Base-by-base conservation (phyloP, 2,888 invertebrate species). In the Apotomis turbidana region DNA sequence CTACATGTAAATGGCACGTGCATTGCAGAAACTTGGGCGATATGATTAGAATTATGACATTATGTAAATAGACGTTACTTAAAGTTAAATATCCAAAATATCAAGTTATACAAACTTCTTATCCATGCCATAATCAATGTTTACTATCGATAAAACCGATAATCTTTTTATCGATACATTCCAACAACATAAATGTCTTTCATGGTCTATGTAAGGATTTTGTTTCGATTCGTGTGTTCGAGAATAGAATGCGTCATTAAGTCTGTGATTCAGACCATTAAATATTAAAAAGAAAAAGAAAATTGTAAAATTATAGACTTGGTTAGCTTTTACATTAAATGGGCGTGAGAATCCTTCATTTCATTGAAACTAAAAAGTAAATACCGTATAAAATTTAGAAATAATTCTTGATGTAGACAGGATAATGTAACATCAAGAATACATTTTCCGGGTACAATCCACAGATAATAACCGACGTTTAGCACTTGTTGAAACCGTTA, bases 131-230 rank as follows among this genome's bases (percentile, higher is more conserved):
- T 68, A 68, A 63, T 72, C 72, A 44, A 62, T 72, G 46, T 68
- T 72, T 72, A 59, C 68, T 46, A 59, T 63, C 54, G 72, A 72
- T 71, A 67, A 63, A 63, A 58, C 63, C 44, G 70, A 63, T 70
- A 68, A 68, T 60, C 15, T 10, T 44, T 41, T 64, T 64, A 66
- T 68, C 68, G 68, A 63, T 27, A 72, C 55, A 72, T 68, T 68
- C 63, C 72, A 52, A 58, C 58, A 72, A 68, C 54, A 63, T 68
- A 68, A 44, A 52, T 72, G 62, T 63, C 51, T 51, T 68, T 41
- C 68, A 59, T 59, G 59, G 46, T 63, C 62, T 58, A 68, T 62
- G 63, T 46, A 54, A 49, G 54, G 12, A 44, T 57, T 68, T 54
- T 12, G 27, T 57, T 68, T 59, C 52, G 52, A 71, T 71, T 71